Conservation (phyloP, 2,888 invertebrate species). For the Caenorhabditis japonica region DNA sequence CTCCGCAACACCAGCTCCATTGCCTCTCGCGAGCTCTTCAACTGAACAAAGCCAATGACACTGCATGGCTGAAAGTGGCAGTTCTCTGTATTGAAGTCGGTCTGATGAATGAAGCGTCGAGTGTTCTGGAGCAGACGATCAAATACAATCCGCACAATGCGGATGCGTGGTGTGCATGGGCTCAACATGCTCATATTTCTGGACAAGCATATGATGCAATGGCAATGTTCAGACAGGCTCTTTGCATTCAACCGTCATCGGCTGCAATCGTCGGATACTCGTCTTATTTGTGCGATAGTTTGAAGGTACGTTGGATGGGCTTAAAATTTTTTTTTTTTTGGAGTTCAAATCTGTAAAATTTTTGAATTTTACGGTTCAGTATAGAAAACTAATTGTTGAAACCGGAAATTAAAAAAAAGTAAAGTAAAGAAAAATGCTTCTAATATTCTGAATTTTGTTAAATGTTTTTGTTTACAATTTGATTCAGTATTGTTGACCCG, state of each 20-base stretch:
- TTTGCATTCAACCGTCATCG: constrained; percentile 37
- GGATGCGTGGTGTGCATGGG: constrained; percentile 59
- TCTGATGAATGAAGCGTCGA: constrained; percentile 28
- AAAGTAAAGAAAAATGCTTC: no score
- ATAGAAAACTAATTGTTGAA: no score
- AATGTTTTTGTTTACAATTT: no score
- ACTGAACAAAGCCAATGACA: constrained; percentile 56
- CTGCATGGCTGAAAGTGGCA: constrained; percentile 52
- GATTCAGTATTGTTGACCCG: no score
- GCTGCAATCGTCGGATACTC: constrained; percentile 38
- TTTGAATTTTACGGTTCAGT: no score
- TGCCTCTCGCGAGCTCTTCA: constrained; percentile 52
- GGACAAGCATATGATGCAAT: constrained; percentile 30
- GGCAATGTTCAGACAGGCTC: constrained; percentile 56
- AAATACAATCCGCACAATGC: constrained; percentile 61
- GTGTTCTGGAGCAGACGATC: constrained; percentile 48
- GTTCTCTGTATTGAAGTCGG: constrained; percentile 48
- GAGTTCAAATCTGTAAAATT: no score
- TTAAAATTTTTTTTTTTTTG: no score
- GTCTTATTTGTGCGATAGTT: constrained; percentile 25
- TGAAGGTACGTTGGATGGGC: constrained; percentile 5
- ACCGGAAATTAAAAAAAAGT: no score
- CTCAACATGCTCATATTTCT: constrained; percentile 45
- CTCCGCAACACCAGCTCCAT: constrained; percentile 39
- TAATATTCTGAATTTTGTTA: no score